Percentiles rank a stretch among this genome's conserved stretches.
phyloP scores from a whole-genome alignment of 2,113 vertebrate genomes.

The Bostrychus sinensis region DNA sequence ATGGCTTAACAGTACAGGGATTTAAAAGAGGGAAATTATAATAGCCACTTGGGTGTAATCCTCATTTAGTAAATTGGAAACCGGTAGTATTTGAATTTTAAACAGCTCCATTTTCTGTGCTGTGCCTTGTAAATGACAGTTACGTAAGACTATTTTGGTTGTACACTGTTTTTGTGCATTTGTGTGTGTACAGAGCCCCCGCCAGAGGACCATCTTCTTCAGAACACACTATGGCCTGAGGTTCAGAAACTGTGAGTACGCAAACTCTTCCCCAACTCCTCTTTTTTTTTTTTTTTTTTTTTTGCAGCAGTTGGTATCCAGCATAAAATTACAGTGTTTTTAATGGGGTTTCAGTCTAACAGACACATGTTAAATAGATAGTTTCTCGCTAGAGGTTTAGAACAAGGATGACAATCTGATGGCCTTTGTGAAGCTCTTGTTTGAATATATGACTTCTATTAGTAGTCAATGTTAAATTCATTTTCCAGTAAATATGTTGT shows the following conservation, averaged over 20 bases:
- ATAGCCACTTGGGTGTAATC: constrained; percentile 42
- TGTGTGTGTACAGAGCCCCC: constrained; percentile 86
- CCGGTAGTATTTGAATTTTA: constrained; percentile 37
- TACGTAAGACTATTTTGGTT: constrained; percentile 19
- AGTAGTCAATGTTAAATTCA: constrained; percentile 57
- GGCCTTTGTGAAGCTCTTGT: constrained; percentile 38
- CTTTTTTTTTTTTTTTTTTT: constrained; percentile 3
- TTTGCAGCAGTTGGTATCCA: neutral
- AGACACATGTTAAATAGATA: no score
- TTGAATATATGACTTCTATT: constrained; percentile 58
- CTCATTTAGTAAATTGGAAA: constrained; percentile 51
- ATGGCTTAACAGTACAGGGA: constrained; percentile 31
- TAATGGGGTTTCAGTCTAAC: neutral
- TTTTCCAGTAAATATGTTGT: no score
- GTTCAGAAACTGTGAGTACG: constrained; percentile 95
- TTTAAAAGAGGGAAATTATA: constrained; percentile 34
- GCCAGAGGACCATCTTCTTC: constrained; percentile 94
- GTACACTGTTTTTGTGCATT: neutral
- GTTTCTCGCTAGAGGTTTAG: no score
- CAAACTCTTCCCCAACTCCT: neutral
- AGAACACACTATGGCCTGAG: constrained; percentile 98
- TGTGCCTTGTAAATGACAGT: constrained; percentile 17
- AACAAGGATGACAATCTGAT: no score
- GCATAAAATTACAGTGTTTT: neutral
- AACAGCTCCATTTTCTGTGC: constrained; percentile 24